Evolutionary conservation across 2,888 invertebrate genomes (phyloP), one percentile per base, ranked within the genome.

Genomic region (Sarcophaga caerulescens): DNA sequence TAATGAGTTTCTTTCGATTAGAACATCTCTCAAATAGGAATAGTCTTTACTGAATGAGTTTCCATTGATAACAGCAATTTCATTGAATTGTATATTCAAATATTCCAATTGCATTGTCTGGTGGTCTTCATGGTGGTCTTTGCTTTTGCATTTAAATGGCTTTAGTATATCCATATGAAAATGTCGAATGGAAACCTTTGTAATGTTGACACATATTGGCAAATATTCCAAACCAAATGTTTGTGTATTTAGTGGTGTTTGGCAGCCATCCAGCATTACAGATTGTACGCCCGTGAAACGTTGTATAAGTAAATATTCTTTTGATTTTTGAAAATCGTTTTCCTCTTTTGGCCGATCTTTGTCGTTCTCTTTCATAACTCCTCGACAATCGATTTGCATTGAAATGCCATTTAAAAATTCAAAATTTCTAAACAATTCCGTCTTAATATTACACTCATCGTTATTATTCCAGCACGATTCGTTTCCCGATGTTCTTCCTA

Each of bases 201-300:
- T 87, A 70, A 92, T 88, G 19, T 89, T 87, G 0, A 75, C 86
- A 81, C 92, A 92, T 69, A 91, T 90, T 23, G 91, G 90, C 86
- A 92, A 87, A 80, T 90, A 91, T 82, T 92, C 92, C 83, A 92
- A 81, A 4, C 92, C 92, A 86, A 91, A 92, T 73, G 90, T 91
- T 35, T 85, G 77, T 0, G 88, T 85, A 77, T 90, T 88, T 23
- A 92, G 88, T 45, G 91, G 89, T 21, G 91, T 90, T 77, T 90
- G 90, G 59, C 90, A 91, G 52, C 92, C 92, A 84, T 92, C 90
- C 44, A 92, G 88, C 57, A 87, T 88, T 77, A 89, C 88, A 80
- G 87, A 81, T 70, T 88, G 85, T 35, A 88, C 87, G 68, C 88
- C 85, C 77, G 88, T 88, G 62, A 89, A 89, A 74, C 88, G 89